A percentile compares a stretch with the other conserved stretches of the same genome.
phyloP scores from a whole-genome alignment of 1,140 invertebrate species.

The Bicyclus anynana region DNA sequence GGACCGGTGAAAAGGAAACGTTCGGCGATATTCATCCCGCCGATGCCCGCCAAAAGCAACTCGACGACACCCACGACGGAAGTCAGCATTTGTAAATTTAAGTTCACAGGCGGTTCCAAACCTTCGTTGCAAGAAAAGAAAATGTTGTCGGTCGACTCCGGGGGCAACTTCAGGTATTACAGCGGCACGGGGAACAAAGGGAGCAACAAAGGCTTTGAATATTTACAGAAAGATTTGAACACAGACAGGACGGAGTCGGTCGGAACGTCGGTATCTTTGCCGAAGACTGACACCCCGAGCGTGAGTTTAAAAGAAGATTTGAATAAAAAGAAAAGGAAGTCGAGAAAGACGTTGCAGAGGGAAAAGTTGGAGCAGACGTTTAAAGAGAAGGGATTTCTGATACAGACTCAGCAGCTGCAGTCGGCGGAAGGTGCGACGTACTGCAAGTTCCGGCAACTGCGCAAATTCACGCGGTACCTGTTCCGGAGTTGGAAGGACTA shows the following conservation, averaged over 20 bases:
- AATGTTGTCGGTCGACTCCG: conserved; percentile 91
- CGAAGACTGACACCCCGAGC: conserved; percentile 50
- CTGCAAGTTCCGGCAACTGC: conserved; percentile 93
- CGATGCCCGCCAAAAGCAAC: conserved; percentile 83
- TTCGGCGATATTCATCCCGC: conserved; percentile 89
- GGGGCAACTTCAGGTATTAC: conserved; percentile 91
- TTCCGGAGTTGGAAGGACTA: conserved; percentile 96
- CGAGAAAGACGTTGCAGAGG: conserved; percentile 88
- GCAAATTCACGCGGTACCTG: conserved; percentile 94
- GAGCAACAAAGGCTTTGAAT: conserved; percentile 86
- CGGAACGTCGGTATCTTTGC: conserved; percentile 36
- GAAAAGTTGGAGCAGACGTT: conserved; percentile 95
- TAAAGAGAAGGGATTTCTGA: conserved; percentile 93
- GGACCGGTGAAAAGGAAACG: conserved; percentile 84
- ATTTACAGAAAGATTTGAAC: conserved; percentile 83
- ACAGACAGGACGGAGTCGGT: conserved; percentile 66
- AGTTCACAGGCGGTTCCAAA: conserved; percentile 91
- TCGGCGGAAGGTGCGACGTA: conserved; percentile 95
- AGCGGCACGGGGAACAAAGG: conserved; percentile 87
- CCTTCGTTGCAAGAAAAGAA: conserved; percentile 93
- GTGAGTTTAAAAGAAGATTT: conserved; percentile 55
- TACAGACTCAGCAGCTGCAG: conserved; percentile 94
- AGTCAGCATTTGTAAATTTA: conserved; percentile 95
- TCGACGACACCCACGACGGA: conserved; percentile 86
- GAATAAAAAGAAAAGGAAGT: conserved; percentile 83